phyloP scores from a whole-genome alignment of 2,797 vertebrate species.

The Sebastes itinus region DNA sequence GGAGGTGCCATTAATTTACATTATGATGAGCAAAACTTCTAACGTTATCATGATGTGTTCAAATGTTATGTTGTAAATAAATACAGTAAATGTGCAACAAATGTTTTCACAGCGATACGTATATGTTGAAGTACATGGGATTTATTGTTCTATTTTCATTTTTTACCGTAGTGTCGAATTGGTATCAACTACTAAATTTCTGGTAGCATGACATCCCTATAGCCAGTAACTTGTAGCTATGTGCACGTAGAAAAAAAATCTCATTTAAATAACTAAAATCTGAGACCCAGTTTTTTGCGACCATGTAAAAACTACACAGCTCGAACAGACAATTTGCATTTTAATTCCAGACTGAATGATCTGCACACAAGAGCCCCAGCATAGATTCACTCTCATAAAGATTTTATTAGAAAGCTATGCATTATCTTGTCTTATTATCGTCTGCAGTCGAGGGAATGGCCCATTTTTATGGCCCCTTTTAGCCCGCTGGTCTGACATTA shows the following conservation, averaged over 20 bases:
- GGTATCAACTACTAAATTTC: too few relatives aligned
- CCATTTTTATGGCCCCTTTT: constrained; percentile 66
- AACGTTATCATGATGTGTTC: too few relatives aligned
- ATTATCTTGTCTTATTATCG: constrained; percentile 74
- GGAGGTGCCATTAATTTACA: too few relatives aligned
- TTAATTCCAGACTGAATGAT: constrained; percentile 13
- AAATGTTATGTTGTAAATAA: too few relatives aligned
- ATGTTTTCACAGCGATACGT: too few relatives aligned
- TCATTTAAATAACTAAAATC: not conserved
- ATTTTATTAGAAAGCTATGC: constrained; percentile 71
- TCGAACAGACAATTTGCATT: constrained; percentile 30
- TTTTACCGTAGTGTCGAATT: too few relatives aligned
- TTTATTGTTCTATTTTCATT: too few relatives aligned
- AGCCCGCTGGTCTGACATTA: constrained; percentile 61
- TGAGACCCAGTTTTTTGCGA: not conserved
- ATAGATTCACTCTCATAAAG: constrained; percentile 57
- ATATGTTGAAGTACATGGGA: too few relatives aligned
- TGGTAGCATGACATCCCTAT: too few relatives aligned
- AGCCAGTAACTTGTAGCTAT: not conserved
- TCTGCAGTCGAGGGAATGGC: constrained; percentile 46
- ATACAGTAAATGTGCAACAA: too few relatives aligned
- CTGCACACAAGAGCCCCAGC: constrained; percentile 7
- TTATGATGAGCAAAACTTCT: too few relatives aligned
- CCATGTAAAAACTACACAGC: not conserved
- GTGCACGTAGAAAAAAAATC: not conserved